Conservation (phyloP, 1,140 invertebrate genomes). For the Capitella teleta region DNA sequence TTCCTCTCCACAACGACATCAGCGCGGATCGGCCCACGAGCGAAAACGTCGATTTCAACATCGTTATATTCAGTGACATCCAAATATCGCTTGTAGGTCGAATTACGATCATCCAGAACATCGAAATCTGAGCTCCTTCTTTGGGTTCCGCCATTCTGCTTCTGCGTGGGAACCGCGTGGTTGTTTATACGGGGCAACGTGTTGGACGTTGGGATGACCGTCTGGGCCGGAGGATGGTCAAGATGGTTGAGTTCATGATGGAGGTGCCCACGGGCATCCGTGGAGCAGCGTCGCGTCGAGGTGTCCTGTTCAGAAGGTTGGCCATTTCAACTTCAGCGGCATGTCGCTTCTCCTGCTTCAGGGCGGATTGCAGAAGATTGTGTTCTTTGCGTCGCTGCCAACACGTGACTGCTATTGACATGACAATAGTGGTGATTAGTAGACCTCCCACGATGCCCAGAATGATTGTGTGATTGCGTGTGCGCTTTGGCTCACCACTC, state of each 20-base stretch:
- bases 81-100: background rate
- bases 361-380: background rate
- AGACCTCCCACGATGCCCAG: constrained; percentile 7
- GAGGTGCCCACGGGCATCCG: background rate
- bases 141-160: background rate
- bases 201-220: background rate
- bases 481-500: background rate
- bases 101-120: background rate
- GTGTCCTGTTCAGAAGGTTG: background rate
- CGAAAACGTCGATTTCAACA: no score
- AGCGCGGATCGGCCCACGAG: no score
- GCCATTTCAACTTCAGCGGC: background rate
- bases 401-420: constrained; percentile 4
- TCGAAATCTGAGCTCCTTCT: background rate
- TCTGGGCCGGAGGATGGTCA: background rate
- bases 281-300: no score
- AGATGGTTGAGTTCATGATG: background rate
- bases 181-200: background rate
- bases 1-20: no score
- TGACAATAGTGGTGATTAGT: constrained; percentile 9
- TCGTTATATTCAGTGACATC: background rate
- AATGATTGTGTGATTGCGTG: constrained; percentile 10
- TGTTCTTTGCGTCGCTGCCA: constrained; percentile 7
- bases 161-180: background rate
- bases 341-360: background rate